Conservation (phyloP, 2,113 vertebrate genomes). For the Pyxicephalus adspersus region DNA sequence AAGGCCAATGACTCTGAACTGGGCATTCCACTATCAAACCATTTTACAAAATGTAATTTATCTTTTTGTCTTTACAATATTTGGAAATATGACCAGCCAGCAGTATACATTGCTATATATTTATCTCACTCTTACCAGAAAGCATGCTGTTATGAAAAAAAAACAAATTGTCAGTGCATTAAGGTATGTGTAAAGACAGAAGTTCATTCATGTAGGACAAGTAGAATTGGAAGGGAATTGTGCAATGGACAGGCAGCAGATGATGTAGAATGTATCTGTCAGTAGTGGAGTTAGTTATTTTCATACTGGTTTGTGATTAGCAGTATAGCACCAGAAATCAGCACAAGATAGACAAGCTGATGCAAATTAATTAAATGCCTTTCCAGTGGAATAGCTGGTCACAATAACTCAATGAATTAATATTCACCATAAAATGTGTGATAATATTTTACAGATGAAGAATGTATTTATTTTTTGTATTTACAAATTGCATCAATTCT, state of each 20-base stretch:
- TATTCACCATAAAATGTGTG: not conserved
- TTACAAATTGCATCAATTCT: too few species aligned
- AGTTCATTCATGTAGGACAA: not conserved
- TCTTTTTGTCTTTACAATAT: not conserved
- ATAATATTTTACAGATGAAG: not conserved
- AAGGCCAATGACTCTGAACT: too few species aligned
- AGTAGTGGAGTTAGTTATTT: constrained; percentile 38
- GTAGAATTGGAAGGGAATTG: constrained; percentile 15
- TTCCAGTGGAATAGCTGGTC: not conserved
- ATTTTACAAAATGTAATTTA: not conserved
- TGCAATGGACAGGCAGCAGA: constrained; percentile 2
- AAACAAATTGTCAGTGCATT: not conserved
- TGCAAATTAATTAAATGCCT: not conserved
- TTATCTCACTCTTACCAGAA: not conserved
- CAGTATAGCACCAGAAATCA: not conserved
- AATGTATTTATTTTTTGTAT: not conserved
- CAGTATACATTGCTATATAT: not conserved
- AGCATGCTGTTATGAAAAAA: not conserved
- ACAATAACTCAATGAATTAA: not conserved
- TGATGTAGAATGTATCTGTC: not conserved
- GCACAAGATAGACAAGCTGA: constrained; percentile 11
- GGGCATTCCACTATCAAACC: not conserved
- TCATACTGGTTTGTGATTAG: not conserved
- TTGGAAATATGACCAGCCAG: not conserved
- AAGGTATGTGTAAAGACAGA: not conserved